Evolutionary conservation across 30 jellyfish, hydroid and myxozoan species (phyloP).

Genomic region (Kudoa iwatai): DNA sequence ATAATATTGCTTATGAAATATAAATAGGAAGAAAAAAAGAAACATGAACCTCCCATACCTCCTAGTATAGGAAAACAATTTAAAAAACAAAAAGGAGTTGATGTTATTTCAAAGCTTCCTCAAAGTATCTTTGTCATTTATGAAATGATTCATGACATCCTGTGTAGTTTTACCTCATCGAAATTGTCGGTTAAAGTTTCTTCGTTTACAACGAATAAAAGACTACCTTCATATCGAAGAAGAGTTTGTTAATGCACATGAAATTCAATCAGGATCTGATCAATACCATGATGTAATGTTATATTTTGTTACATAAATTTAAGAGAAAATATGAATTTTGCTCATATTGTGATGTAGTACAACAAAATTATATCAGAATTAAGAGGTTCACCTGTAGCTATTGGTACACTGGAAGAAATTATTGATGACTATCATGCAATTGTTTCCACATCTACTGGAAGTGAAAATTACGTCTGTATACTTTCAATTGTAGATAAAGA

Average conservation of each 20-base stretch:
- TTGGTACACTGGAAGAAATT: slow-evolving; percentile 74
- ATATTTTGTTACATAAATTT: too few relatives aligned
- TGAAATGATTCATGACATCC: too few relatives aligned
- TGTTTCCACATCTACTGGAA: slow-evolving; percentile 89
- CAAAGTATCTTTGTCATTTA: too few relatives aligned
- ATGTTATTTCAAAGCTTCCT: slow-evolving; percentile 45
- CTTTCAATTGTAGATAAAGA: slow-evolving; percentile 78
- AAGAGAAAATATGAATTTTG: too few relatives aligned
- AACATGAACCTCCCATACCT: slow-evolving; percentile 87
- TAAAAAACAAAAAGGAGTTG: slow-evolving; percentile 44
- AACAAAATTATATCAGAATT: too few relatives aligned
- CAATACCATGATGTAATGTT: too few relatives aligned
- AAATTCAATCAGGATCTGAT: too few relatives aligned
- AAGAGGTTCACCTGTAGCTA: slow-evolving; percentile 89
- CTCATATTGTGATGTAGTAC: too few relatives aligned
- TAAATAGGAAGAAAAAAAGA: slow-evolving; percentile 58
- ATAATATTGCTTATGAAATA: too few relatives aligned
- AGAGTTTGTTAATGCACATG: too few relatives aligned
- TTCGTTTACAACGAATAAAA: slow-evolving; percentile 34
- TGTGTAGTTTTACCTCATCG: slow-evolving; percentile 47
- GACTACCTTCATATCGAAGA: slow-evolving; percentile 60
- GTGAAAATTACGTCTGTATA: slow-evolving; percentile 74
- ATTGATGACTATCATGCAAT: slow-evolving; percentile 87
- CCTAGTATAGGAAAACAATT: slow-evolving; percentile 61
- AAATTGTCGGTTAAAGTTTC: slow-evolving; percentile 37